Evolutionary conservation across 2,888 invertebrate genomes (phyloP).

Genomic region (Meganola albula): DNA sequence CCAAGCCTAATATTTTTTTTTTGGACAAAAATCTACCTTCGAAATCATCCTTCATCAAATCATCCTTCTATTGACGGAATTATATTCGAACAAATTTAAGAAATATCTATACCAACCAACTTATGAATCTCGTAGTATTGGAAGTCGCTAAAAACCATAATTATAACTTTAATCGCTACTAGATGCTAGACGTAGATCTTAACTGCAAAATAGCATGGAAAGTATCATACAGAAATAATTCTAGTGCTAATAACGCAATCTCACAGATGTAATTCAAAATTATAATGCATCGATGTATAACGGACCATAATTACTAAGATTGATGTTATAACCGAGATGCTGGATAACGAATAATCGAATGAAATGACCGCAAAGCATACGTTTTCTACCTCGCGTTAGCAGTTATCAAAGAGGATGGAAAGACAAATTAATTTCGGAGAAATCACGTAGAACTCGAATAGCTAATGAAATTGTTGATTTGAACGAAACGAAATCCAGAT

Average conservation of each 20-base stretch:
- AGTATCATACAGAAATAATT: too few relatives aligned
- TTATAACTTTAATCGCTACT: too few relatives aligned
- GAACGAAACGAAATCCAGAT: slow-evolving; percentile 18
- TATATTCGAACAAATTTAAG: too few relatives aligned
- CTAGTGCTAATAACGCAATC: slow-evolving; percentile 15
- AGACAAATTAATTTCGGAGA: slow-evolving; percentile 21
- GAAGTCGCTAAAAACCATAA: too few relatives aligned
- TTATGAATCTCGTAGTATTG: too few relatives aligned
- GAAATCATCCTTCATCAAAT: too few relatives aligned
- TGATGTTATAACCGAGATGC: slow-evolving; percentile 27
- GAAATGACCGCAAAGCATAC: slow-evolving; percentile 27
- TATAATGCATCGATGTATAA: slow-evolving; percentile 20
- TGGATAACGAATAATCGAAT: slow-evolving; percentile 29
- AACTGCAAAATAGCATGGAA: too few relatives aligned
- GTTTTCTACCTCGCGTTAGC: slow-evolving; percentile 21
- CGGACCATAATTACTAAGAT: slow-evolving; percentile 32
- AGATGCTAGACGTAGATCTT: too few relatives aligned
- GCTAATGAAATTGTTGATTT: slow-evolving; percentile 18
- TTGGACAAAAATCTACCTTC: too few relatives aligned
- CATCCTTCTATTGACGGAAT: too few relatives aligned
- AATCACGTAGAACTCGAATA: slow-evolving; percentile 21
- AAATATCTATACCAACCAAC: too few relatives aligned
- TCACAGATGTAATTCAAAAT: slow-evolving; percentile 21
- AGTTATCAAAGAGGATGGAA: slow-evolving; percentile 15
- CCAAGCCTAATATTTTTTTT: too few relatives aligned